Percentiles rank a stretch among this genome's conserved stretches.
These are phyloP conservation scores for Chironomus tentans DNA, from an alignment of 2,888 invertebrate genomes.

Conservation along the genomic window DNA sequence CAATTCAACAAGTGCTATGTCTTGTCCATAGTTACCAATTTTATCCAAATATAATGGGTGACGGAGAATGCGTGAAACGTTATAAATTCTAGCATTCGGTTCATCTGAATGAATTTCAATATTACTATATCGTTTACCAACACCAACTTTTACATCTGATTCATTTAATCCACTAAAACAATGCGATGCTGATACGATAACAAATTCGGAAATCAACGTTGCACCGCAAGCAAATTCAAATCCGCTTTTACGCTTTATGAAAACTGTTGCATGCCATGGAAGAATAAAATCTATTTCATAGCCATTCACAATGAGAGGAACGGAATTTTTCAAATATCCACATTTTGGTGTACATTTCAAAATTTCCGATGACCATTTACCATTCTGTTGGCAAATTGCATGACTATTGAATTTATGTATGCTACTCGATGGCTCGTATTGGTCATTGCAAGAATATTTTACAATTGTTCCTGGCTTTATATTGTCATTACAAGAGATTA, in stretches of 20 bases:
- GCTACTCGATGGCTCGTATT: conserved; percentile 35
- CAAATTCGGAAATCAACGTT: conserved; percentile 39
- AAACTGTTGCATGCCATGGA: conserved; percentile 45
- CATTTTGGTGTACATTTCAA: conserved; percentile 39
- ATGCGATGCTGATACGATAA: conserved; percentile 41
- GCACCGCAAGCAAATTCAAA: conserved; percentile 43
- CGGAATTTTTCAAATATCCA: conserved; percentile 19
- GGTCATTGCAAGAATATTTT: conserved; percentile 37
- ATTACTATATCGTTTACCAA: conserved; percentile 39
- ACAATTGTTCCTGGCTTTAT: conserved; percentile 37
- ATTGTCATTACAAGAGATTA: conserved; percentile 36
- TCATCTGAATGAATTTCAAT: conserved; percentile 31
- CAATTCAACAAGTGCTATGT: conserved; percentile 42
- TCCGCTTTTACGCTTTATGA: conserved; percentile 35
- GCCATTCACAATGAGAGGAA: conserved; percentile 37
- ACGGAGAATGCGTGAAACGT: conserved; percentile 35
- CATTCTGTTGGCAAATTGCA: conserved; percentile 39
- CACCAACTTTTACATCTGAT: conserved; percentile 35
- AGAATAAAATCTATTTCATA: conserved; percentile 32
- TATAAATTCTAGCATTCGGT: conserved; percentile 33
- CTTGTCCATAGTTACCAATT: conserved; percentile 44
- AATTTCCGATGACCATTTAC: conserved; percentile 40
- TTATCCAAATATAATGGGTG: conserved; percentile 42
- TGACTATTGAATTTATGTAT: conserved; percentile 31
- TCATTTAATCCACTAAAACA: conserved; percentile 39